Evolutionary conservation across 2,888 invertebrate species (phyloP), one percentile per base, ranked within the genome.

Genomic region (Onchidella celtica): DNA sequence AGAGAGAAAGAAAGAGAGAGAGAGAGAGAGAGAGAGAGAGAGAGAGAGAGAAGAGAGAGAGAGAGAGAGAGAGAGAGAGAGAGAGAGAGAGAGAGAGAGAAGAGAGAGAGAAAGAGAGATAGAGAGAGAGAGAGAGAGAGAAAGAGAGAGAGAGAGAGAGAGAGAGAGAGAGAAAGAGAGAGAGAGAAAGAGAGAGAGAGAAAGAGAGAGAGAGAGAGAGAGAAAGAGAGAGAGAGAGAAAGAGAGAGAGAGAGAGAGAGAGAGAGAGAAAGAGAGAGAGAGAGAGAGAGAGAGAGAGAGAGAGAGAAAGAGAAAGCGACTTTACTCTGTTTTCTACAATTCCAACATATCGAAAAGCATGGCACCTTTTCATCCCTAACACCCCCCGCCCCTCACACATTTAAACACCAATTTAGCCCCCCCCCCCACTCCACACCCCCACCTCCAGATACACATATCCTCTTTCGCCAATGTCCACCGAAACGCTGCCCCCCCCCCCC

Each of bases 71-170:
- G 29, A 24, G 9, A 21, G 29, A 27, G n/a, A 55, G 21, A 4
- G 47, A n/a, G 27, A 55, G 27, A 27, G 29, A 2, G 21, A 24
- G 3, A 3, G 27, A 11, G 29, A 27, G 36, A 29, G 66, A 11
- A 65, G 29, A 40, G 47, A 76, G 9, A 24, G 65, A 40, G 21
- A 65, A 61, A 40, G 27, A n/a, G n/a, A n/a, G n/a, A n/a, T n/a
- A n/a, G n/a, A n/a, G n/a, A n/a, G n/a, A n/a, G n/a, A n/a, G n/a
- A 76, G 66, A 76, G 27, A 29, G 47, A 63, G 61, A 75, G 36
- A 59, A 27, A 63, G 63, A 75, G 24, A 36, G 27, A 75, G 61
- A 63, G 36, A 29, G 32, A 63, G 38, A 66, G 17, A 32, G 21
- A 66, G 47, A 66, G 29, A 40, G 32, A 57, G 57, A 68, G 32